Evolutionary conservation across 2,888 invertebrate genomes (phyloP).

Genomic region (Drosophila atripex): DNA sequence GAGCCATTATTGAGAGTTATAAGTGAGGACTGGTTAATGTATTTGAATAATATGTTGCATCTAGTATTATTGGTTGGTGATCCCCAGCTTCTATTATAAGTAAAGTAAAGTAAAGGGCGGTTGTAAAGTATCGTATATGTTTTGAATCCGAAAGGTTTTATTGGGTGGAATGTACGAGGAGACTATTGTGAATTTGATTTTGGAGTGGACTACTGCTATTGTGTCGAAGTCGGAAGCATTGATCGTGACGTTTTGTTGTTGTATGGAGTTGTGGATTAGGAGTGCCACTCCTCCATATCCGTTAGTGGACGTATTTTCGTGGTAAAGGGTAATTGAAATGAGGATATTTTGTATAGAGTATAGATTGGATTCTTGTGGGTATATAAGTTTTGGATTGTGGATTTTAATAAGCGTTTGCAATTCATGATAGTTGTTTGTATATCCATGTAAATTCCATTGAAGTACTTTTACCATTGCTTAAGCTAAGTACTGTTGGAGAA

Average conservation of each 20-base stretch:
- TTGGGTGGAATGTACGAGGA: slow-evolving; percentile 23
- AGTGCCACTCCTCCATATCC: not conserved
- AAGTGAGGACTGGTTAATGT: not conserved
- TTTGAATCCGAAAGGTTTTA: slow-evolving; percentile 1
- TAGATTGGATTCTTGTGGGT: slow-evolving; percentile 7
- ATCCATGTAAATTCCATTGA: slow-evolving; percentile 1
- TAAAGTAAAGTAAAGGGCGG: too few relatives aligned
- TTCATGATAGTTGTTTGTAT: not conserved
- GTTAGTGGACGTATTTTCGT: not conserved
- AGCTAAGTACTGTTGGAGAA: not conserved
- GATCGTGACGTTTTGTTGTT: too few relatives aligned
- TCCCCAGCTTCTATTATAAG: not conserved
- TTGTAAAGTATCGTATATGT: not conserved
- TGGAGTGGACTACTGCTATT: slow-evolving; percentile 12
- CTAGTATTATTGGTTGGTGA: not conserved
- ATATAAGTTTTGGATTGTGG: slow-evolving; percentile 9
- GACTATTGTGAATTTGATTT: slow-evolving; percentile 18
- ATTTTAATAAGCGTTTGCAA: not conserved
- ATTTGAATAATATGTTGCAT: not conserved
- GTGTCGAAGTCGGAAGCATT: too few relatives aligned
- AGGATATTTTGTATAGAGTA: slow-evolving; percentile 11
- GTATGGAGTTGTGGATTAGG: too few relatives aligned
- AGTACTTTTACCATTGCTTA: not conserved
- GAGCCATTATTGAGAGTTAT: too few relatives aligned
- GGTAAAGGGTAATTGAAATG: slow-evolving; percentile 6